These are phyloP conservation scores for Rhea pennata DNA, from an alignment of 2,113 vertebrate genomes.

Conservation along the genomic window DNA sequence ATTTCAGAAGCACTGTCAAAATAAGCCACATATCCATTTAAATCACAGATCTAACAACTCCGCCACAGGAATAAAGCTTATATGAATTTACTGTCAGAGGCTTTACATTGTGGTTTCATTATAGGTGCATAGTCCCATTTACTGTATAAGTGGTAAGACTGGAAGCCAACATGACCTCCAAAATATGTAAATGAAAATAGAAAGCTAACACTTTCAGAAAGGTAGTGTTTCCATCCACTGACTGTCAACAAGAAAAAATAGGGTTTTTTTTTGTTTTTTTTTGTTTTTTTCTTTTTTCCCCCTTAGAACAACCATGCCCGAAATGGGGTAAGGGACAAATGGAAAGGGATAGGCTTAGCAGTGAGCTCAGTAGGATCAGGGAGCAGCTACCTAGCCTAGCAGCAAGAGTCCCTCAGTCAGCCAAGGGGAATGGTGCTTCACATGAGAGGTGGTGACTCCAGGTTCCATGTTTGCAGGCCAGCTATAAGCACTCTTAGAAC, in stretches of 20 bases:
- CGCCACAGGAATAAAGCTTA: not conserved
- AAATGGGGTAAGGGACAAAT: not conserved
- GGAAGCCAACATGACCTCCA: not conserved
- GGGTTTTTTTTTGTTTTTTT: not conserved
- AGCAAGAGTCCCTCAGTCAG: not conserved
- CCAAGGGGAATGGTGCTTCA: not conserved
- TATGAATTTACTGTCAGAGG: not conserved
- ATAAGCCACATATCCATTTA: not conserved
- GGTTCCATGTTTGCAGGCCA: not conserved
- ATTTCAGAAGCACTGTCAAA: not conserved
- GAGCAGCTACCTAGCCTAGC: not conserved
- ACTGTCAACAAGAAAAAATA: not conserved
- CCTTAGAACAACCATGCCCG: not conserved
- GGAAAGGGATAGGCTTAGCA: not conserved
- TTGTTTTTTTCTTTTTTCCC: no score
- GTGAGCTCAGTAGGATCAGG: not conserved
- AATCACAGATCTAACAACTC: not conserved
- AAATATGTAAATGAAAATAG: not conserved
- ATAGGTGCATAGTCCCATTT: not conserved
- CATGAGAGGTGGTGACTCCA: accelerated
- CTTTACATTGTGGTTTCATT: not conserved
- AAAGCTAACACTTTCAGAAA: not conserved
- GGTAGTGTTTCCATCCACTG: not conserved
- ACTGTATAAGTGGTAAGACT: not conserved
- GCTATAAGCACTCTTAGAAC: not conserved